Conservation (phyloP, 2,888 invertebrate species). For the Platypus cylindrus region DNA sequence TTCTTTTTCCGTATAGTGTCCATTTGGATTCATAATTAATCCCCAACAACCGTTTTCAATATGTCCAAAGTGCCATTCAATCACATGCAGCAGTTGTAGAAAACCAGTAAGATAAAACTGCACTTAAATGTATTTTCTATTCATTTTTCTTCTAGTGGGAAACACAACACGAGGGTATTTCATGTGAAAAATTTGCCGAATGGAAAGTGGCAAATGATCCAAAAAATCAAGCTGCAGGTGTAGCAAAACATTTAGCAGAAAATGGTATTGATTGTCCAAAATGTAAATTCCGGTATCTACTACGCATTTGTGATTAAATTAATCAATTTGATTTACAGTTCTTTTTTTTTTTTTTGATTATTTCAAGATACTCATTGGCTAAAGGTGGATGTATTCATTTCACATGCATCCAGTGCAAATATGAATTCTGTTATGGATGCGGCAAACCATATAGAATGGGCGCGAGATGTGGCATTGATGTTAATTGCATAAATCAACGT, state of each 20-base stretch:
- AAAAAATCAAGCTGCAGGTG: constrained; percentile 68
- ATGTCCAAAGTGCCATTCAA: constrained; percentile 82
- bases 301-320: no score
- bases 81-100: constrained; percentile 83
- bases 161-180: constrained; percentile 75
- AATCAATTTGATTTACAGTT: no score
- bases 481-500: constrained; percentile 76
- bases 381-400: constrained; percentile 96
- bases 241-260: constrained; percentile 80
- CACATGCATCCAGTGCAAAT: constrained; percentile 87
- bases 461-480: constrained; percentile 67
- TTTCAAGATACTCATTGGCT: constrained; percentile 66
- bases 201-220: constrained; percentile 88
- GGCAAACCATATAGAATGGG: constrained; percentile 88
- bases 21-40: constrained; percentile 86
- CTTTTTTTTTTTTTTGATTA: no score
- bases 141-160: constrained; percentile 60
- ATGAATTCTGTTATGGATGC: constrained; percentile 91
- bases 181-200: constrained; percentile 72
- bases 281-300: constrained; percentile 74
- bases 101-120: constrained; percentile 53
- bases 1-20: constrained; percentile 48
- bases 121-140: background rate
- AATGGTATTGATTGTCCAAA: constrained; percentile 89
- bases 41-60: constrained; percentile 74